Evolutionary conservation across 2,888 invertebrate species (phyloP).

Genomic region (Lymantria dispar): DNA sequence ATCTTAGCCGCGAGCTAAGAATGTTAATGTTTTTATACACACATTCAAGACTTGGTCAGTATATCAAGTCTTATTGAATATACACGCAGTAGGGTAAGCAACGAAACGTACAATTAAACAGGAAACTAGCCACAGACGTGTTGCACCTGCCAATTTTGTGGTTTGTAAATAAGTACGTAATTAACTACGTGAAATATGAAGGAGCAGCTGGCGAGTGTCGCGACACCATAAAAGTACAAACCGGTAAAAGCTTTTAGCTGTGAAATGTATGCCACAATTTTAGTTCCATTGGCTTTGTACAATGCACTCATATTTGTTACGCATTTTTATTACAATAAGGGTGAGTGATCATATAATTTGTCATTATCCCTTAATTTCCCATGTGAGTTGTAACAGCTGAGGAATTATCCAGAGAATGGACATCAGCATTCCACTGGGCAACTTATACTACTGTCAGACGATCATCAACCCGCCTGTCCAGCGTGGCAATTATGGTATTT

Average conservation of each 20-base stretch:
- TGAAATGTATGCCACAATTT: constrained; percentile 9
- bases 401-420: no score
- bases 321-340: no score
- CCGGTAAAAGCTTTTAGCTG: constrained; percentile 6
- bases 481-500: no score
- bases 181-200: constrained; percentile 3
- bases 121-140: constrained; percentile 14
- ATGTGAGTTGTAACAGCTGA: no score
- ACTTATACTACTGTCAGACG: no score
- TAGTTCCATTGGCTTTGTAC: no score
- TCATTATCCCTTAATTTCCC: no score
- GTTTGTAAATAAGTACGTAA: constrained; percentile 4
- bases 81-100: not conserved
- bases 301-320: no score
- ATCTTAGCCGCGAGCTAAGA: constrained; percentile 11
- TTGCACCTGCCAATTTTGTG: constrained; percentile 23
- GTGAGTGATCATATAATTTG: no score
- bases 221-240: constrained; percentile 5
- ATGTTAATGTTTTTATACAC: constrained; percentile 7
- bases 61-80: not conserved
- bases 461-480: no score
- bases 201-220: constrained; percentile 20
- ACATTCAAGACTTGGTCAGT: not conserved
- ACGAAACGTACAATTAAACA: constrained; percentile 11
- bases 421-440: no score